A percentile compares a stretch with the other conserved stretches of the same genome.
These are phyloP conservation scores for Trichogramma pretiosum DNA, from an alignment of 1,140 invertebrate species.

Conservation along the genomic window DNA sequence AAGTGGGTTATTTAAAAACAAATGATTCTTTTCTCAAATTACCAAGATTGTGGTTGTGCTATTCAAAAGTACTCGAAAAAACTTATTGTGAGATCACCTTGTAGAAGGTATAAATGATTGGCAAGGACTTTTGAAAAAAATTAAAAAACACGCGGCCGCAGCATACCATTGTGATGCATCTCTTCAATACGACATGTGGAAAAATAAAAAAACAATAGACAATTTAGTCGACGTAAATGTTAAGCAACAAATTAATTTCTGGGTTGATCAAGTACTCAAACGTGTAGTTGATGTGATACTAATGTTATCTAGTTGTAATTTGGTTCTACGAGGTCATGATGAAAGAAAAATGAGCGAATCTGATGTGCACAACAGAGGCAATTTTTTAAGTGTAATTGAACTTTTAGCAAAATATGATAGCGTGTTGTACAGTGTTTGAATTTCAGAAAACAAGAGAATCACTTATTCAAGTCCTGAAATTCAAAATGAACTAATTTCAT, in stretches of 20 bases:
- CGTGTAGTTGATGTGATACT: conserved; percentile 21
- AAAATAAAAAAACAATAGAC: conserved; percentile 23
- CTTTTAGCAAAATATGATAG: conserved; percentile 19
- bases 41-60: neutral
- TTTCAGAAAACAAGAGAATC: conserved; percentile 14
- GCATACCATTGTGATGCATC: conserved; percentile 23
- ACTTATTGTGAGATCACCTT: neutral
- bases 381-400: conserved; percentile 22
- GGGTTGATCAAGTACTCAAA: too few species aligned
- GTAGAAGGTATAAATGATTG: conserved; percentile 14
- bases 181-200: conserved; percentile 23
- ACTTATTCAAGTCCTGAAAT: conserved; percentile 20
- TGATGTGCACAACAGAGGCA: conserved; percentile 18
- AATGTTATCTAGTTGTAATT: conserved; percentile 21
- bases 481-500: conserved; percentile 26
- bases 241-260: conserved; percentile 19
- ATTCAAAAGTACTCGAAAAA: neutral
- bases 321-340: too few species aligned
- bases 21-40: neutral
- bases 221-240: conserved; percentile 22
- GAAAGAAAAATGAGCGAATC: conserved; percentile 15
- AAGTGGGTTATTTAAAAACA: too few species aligned
- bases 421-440: conserved; percentile 16
- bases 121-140: conserved; percentile 16
- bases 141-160: conserved; percentile 14